Conservation (phyloP, 2,797 vertebrate species). For the Sebastes nivosus region DNA sequence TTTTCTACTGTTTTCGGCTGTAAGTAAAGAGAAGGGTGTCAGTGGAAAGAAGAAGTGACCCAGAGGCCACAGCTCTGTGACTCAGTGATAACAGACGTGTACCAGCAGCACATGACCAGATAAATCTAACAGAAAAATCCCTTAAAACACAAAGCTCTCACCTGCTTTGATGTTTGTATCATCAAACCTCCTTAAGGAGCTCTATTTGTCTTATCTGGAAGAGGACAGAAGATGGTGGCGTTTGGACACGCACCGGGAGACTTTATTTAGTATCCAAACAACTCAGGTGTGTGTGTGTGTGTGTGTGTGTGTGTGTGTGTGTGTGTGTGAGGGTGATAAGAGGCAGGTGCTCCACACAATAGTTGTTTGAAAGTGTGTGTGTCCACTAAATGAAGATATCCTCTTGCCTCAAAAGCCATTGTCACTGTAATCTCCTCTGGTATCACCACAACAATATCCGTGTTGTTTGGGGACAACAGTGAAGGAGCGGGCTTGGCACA, state of each 20-base stretch:
- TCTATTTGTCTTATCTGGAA: constrained; percentile 33
- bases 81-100: constrained; percentile 29
- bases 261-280: constrained; percentile 77
- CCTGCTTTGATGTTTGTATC: constrained; percentile 37
- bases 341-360: constrained; percentile 56
- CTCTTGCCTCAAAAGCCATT: constrained; percentile 54
- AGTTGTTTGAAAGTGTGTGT: constrained; percentile 24
- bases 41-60: constrained; percentile 61
- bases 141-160: neutral
- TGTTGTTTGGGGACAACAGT: constrained; percentile 83
- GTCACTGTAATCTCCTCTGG: constrained; percentile 49
- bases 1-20: constrained; percentile 1
- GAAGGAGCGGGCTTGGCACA: constrained; percentile 68
- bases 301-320: constrained; percentile 54
- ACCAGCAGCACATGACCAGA: constrained; percentile 7
- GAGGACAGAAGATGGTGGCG: constrained; percentile 20
- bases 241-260: constrained; percentile 28
- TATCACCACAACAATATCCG: constrained; percentile 74
- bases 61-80: constrained; percentile 35
- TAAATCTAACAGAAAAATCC: constrained; percentile 28
- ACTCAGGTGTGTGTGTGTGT: constrained; percentile 51
- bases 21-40: neutral
- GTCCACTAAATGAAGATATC: constrained; percentile 41
- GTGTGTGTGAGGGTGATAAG: constrained; percentile 64
- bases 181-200: constrained; percentile 25